Evolutionary conservation across 2,888 invertebrate species (phyloP), one percentile per base, ranked within the genome.

Genomic region (Eilema griseolum): DNA sequence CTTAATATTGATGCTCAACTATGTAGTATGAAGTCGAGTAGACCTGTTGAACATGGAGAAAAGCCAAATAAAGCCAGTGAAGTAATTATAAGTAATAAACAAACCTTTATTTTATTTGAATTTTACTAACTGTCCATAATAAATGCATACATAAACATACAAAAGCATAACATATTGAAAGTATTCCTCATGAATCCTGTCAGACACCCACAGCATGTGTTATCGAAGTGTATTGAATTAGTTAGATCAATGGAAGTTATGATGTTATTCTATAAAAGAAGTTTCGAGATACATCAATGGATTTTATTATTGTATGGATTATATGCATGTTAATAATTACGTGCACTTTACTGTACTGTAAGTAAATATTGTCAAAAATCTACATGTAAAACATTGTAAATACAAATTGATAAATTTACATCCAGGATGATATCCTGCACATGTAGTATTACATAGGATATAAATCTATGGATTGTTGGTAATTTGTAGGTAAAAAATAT

Each of bases 261-360:
- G 14, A 71, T 71, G 24, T 76, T 79, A 60, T 46, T 76, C 77
- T 75, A 78, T 78, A 74, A 74, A 71, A 68, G 66, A 60, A 69
- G 72, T 71, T 71, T 71, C 63, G 67, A 73, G 71, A 82, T 67
- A 61, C n/a, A 41, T 75, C 16, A 56, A 75, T 77, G 75, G 69
- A 78, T 65, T 60, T 66, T 82, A 71, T 76, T 69, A 77, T 67
- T 69, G 26, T 75, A 67, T 70, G 60, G 71, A 59, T 82, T 74
- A 80, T 79, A 79, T 83, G 87, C 87, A 88, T 88, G 87, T 76
- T 70, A 52, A 62, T 69, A 74, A 66, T 65, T 68, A 74, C 75
- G 66, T 72, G 37, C 66, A 72, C 66, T 72, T 72, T 72, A 72
- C 66, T 37, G 3, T 77, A 71, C 66, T 62, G 37, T 69, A 11